Base-by-base conservation (phyloP, 2,113 vertebrate genomes). In the Alligator mississippiensis region DNA sequence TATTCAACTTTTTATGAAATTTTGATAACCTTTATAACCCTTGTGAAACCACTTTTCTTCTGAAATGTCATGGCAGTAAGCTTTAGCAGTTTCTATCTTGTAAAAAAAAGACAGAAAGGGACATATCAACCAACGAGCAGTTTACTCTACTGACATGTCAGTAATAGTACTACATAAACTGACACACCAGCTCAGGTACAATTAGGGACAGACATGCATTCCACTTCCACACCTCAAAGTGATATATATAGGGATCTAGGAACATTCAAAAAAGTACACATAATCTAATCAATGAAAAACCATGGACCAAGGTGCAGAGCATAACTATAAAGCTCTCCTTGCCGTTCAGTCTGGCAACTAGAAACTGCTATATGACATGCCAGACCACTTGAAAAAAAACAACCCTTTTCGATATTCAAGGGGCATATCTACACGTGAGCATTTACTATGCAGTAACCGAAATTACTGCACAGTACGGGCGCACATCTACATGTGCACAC, bases 1-100 rank as follows among this genome's bases (percentile, higher is more conserved):
- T 96, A 95, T 83, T 93, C 94, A 82, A 90, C 88, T 90, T 93
- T 85, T 82, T 93, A 90, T 62, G 58, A 93, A 94, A 94, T 94
- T 97, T 87, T 93, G 82, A 87, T 88, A 85, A 86, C 63, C 47
- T 47, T 47, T 47, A 47, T 47, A 47, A 47, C 47, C 47, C 47
- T 47, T 47, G 47, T 47, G 47, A 47, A 47, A 47, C 47, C 47
- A 47, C 47, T 47, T 47, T 47, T 47, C 47, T 47, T 47, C 91
- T 76, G 77, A 95, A 84, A 3, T 21, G 64, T 27, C 17, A 27
- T 25, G 87, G 47, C 12, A 34, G 38, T 64, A 54, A 84, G 90
- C 30, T n/a, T 93, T 3, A 3, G 87, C 88, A 96, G 90, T 90
- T 93, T 96, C 88, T 95, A 66, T 57, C 38, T 91, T 85, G 9